Evolutionary conservation across 2,113 vertebrate genomes (phyloP).

Genomic region (Anseranas semipalmata): DNA sequence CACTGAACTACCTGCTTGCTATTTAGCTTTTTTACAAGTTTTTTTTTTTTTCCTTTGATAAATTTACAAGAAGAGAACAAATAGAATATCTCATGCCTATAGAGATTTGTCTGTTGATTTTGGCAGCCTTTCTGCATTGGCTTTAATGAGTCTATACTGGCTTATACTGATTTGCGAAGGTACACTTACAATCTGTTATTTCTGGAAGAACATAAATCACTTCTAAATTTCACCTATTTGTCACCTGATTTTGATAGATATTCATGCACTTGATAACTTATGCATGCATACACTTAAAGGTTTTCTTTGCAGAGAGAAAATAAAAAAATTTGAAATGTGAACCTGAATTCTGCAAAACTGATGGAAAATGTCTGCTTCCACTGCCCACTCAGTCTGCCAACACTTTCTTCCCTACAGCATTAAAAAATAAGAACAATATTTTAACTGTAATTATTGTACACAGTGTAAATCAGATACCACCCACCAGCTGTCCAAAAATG

Average conservation of each 20-base stretch:
- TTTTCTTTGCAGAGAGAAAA: slow-evolving; percentile 1
- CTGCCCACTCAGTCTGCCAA: slow-evolving; percentile 66
- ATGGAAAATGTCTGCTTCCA: slow-evolving; percentile 50
- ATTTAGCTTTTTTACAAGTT: background rate
- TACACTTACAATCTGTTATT: slow-evolving; percentile 18
- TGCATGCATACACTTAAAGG: background rate
- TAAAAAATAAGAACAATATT: slow-evolving; percentile 62
- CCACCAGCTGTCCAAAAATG: slow-evolving; percentile 58
- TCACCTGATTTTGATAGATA: background rate
- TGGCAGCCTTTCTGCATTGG: background rate
- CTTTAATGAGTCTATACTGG: slow-evolving; percentile 35
- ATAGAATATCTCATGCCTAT: background rate
- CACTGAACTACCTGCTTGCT: background rate
- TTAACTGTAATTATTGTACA: slow-evolving; percentile 70
- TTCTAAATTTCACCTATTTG: slow-evolving; percentile 12
- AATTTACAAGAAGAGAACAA: background rate
- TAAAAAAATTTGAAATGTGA: background rate
- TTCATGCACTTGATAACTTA: background rate
- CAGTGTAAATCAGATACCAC: slow-evolving; percentile 52
- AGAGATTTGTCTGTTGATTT: slow-evolving; percentile 29
- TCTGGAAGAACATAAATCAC: background rate
- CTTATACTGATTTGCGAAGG: background rate
- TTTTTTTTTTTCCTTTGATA: background rate
- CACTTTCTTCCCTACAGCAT: slow-evolving; percentile 22
- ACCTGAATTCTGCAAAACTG: background rate